Base-by-base conservation (phyloP, 2,888 invertebrate genomes). In the Trissolcus brochymenae region DNA sequence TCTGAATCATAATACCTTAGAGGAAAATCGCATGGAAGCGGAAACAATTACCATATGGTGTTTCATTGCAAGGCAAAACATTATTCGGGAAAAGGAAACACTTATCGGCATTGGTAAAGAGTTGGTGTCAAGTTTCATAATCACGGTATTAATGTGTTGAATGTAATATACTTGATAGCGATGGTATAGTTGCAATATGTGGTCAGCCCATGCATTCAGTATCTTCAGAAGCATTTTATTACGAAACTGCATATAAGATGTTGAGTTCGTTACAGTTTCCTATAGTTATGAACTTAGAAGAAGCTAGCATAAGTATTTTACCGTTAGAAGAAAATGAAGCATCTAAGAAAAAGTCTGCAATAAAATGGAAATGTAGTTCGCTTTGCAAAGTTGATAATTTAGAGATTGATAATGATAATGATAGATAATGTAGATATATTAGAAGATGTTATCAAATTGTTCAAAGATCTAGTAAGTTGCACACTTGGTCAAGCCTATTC, bases 221-320 rank as follows among this genome's bases (percentile, higher is more conserved):
- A 4, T 25, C 40, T 17, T 41, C 66, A 4, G 66, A 66, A 51
- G 14, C 57, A 13, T 57, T 35, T 41, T 62, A 40, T 46, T 62
- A 56, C 21, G 56, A 61, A 55, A 40, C 70, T 14, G 9, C 46
- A 6, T 68, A 68, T 53, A 14, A 59, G 25, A 25, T 50, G 16
- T 4, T 68, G 6, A 35, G 9, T 16, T 40, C 29, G 17, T 43
- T 50, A 6, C 19, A 6, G 11, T 16, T 55, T 14, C 35, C 35
- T 1, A 53, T 68, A 6, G 14, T 68, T n/a, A 53, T 68, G 53
- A 19, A 60, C 13, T 16, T 16, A 13, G 21, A 16, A 17, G 50
- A 50, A 17, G 16, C 35, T 17, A 60, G 60, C 40, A 11, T 60
- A 3, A 60, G 50, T 35, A 13, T 60, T 4, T 17, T 60, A 14